Percentiles rank a stretch among this genome's conserved stretches.
phyloP scores from a whole-genome alignment of 1,140 invertebrate species.

The Drosophila lacertosa region DNA sequence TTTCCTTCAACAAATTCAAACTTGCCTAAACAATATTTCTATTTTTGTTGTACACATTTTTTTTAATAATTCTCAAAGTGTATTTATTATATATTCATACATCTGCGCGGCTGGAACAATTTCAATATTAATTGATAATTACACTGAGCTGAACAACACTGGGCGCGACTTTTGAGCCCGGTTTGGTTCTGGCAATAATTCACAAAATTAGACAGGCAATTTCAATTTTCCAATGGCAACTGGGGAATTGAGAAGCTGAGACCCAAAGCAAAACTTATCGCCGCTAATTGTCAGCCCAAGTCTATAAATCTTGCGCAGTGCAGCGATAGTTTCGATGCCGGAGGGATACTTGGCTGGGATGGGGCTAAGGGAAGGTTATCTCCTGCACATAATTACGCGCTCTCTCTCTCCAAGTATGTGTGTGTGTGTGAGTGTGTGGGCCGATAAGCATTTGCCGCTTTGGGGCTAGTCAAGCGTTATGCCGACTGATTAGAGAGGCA shows the following conservation, averaged over 20 bases:
- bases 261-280: conserved; percentile 58
- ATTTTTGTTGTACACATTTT: no score
- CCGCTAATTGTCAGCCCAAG: conserved; percentile 68
- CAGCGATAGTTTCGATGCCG: conserved; percentile 34
- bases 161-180: conserved; percentile 44
- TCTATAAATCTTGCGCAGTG: conserved; percentile 66
- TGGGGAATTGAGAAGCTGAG: conserved; percentile 21
- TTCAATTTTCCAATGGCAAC: conserved; percentile 56
- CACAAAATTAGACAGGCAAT: conserved; percentile 77
- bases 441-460: conserved; percentile 60
- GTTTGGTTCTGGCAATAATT: conserved; percentile 62
- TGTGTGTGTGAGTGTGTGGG: conserved; percentile 8
- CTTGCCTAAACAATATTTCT: no score
- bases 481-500: conserved; percentile 65
- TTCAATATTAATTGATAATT: conserved; percentile 69
- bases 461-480: conserved; percentile 77
- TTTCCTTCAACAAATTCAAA: no score
- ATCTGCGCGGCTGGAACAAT: conserved; percentile 55
- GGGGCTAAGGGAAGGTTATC: conserved; percentile 54
- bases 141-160: conserved; percentile 25
- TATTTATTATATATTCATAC: neutral
- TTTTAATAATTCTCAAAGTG: conserved; percentile 2
- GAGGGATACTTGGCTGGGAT: conserved; percentile 21
- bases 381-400: conserved; percentile 63
- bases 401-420: conserved; percentile 27